Base-by-base conservation (phyloP, 2,797 vertebrate genomes). In the Poeciliopsis turneri region DNA sequence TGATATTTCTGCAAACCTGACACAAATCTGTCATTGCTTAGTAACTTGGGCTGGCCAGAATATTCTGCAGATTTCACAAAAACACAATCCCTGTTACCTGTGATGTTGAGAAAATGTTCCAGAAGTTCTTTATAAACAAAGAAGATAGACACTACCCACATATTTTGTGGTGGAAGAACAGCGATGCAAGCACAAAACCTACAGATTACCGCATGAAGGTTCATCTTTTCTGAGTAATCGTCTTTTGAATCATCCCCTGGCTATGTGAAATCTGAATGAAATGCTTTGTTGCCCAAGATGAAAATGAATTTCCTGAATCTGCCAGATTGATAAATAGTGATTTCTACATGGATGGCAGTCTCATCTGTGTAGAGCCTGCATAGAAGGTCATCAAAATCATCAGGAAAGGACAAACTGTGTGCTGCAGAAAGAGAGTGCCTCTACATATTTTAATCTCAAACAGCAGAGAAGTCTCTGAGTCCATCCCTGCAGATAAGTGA, bases 261-360 rank as follows among this genome's bases (percentile, higher is more conserved):
- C 28, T 82, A 75, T 0, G 23, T 51, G 0, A 85, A 82, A 28
- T 81, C 74, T 36, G 76, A 0, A 16, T 87, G 36, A 87, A 84
- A 2, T 45, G 82, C 30, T 69, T 84, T 33, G 6, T 16, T 33
- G 1, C 46, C 53, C 13, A 77, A 18, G 33, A 18, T 15, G 10
- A 81, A 49, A 77, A 77, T 69, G 55, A 78, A 6, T 43, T 41
- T 2, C 74, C n/a, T 2, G 43, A 3, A 4, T 71, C 64, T 51
- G 74, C 71, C 0, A 70, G 4, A 46, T 82, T 78, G n/a, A 77
- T 81, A 16, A 61, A n/a, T 12, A 82, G 78, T 16, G 20, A 84
- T 30, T 74, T 82, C 13, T 76, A 76, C 23, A 75, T 82, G 0
- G 86, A 80, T n/a, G 75, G 74, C 23, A 78, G 68, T 9, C 69